Evolutionary conservation across 2,888 invertebrate genomes (phyloP).

Genomic region (Acrocyrtus sp.): DNA sequence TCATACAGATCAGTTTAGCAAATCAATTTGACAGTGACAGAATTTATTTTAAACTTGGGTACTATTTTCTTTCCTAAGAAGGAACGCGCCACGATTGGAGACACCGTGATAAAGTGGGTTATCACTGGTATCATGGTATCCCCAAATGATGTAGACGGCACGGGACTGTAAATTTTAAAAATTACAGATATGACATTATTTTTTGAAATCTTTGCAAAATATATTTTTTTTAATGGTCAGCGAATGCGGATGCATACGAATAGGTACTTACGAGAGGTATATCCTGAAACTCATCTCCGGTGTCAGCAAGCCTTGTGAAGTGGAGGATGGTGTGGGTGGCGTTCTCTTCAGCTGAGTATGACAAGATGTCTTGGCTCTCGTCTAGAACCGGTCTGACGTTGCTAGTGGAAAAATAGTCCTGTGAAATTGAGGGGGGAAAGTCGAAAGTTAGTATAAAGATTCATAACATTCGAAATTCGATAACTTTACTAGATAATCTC

Average conservation of each 20-base stretch:
- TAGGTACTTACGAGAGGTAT: slow-evolving; percentile 19
- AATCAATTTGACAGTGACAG: too few species aligned
- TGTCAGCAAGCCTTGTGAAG: slow-evolving; percentile 32
- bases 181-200: neutral
- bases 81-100: slow-evolving; percentile 10
- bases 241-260: too few species aligned
- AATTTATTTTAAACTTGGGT: too few species aligned
- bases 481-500: too few species aligned
- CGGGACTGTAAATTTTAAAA: slow-evolving; percentile 2
- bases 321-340: slow-evolving; percentile 27
- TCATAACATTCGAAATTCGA: neutral
- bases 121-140: slow-evolving; percentile 15
- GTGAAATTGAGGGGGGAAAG: neutral
- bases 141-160: slow-evolving; percentile 31
- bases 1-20: too few species aligned
- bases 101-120: slow-evolving; percentile 10
- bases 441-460: neutral
- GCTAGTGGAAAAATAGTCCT: slow-evolving; percentile 25
- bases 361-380: slow-evolving; percentile 10
- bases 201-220: too few species aligned
- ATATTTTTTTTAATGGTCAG: too few species aligned
- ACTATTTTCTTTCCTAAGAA: too few species aligned
- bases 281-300: slow-evolving; percentile 32
- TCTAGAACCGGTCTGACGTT: slow-evolving; percentile 32
- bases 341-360: slow-evolving; percentile 23